Conservation (phyloP, 2,113 vertebrate genomes). For the Notothenia rossii region DNA sequence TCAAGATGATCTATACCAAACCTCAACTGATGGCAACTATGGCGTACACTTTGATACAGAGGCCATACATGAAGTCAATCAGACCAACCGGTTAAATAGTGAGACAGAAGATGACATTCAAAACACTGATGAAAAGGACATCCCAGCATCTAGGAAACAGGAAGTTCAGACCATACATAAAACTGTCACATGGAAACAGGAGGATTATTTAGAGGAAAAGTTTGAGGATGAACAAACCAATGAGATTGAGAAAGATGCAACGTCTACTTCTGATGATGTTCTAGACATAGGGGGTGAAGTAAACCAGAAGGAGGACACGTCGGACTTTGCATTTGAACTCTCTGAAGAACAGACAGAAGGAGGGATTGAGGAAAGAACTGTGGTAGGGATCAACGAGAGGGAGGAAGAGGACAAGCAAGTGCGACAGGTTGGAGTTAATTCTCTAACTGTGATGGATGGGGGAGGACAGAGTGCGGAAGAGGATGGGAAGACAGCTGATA, state of each 20-base stretch:
- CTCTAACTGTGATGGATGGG: conserved; percentile 4
- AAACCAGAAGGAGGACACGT: neutral
- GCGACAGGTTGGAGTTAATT: conserved; percentile 24
- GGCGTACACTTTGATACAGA: neutral
- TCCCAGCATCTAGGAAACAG: neutral
- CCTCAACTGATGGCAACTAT: neutral
- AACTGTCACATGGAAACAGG: neutral
- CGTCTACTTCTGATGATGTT: neutral
- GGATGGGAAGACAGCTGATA: neutral
- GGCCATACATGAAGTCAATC: neutral
- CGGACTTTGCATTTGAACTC: fast-evolving
- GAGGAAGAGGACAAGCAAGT: conserved; percentile 31
- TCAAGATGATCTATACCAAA: conserved; percentile 9
- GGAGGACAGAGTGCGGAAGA: neutral
- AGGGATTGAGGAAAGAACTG: neutral
- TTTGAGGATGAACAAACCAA: conserved; percentile 11
- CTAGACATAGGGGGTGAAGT: neutral
- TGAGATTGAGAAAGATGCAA: neutral
- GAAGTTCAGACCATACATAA: conserved; percentile 3
- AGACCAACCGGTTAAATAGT: neutral
- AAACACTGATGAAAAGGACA: conserved; percentile 2
- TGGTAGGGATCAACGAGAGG: conserved; percentile 8
- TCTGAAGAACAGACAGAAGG: conserved; percentile 25
- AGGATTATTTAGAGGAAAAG: neutral
- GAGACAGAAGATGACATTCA: conserved; percentile 18